A percentile compares a stretch with the other conserved stretches of the same genome.
Conservation (phyloP, 2,113 vertebrate species). For the Caracal caracal region DNA sequence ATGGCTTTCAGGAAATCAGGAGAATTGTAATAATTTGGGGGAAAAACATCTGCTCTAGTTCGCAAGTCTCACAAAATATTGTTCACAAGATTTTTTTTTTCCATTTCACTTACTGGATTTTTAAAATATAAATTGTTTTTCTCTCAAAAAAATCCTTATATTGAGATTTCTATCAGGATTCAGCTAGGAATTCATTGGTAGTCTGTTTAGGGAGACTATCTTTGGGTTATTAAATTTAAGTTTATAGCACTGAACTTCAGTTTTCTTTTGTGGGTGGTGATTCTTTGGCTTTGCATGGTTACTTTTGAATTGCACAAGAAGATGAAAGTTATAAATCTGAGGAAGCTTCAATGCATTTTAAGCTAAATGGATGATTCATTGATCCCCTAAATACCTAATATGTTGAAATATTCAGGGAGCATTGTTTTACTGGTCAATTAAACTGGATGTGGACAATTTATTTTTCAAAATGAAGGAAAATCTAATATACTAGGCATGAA, state of each 20-base stretch:
- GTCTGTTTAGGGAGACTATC: slow-evolving; percentile 44
- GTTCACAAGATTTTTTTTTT: slow-evolving; percentile 64
- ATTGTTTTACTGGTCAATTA: neutral
- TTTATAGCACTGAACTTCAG: neutral
- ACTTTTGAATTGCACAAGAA: slow-evolving; percentile 6
- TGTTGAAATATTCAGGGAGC: neutral
- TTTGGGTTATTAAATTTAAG: slow-evolving; percentile 37
- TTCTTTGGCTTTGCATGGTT: neutral
- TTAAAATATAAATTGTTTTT: slow-evolving; percentile 59
- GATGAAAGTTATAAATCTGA: neutral
- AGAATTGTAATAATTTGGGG: slow-evolving; percentile 59
- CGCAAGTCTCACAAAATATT: slow-evolving; percentile 28
- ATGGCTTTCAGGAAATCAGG: slow-evolving; percentile 22
- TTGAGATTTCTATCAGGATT: slow-evolving; percentile 49
- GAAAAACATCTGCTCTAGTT: slow-evolving; percentile 72
- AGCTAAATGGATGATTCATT: neutral
- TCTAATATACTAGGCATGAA: neutral
- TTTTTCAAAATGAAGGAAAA: slow-evolving; percentile 36
- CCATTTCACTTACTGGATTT: slow-evolving; percentile 51
- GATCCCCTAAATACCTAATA: neutral
- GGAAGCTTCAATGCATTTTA: neutral
- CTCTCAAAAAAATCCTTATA: neutral
- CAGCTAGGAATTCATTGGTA: neutral
- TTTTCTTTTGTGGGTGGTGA: neutral
- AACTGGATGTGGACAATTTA: neutral